phyloP scores from a whole-genome alignment of 2,797 vertebrate species.

The Tenualosa thibaudeaui region DNA sequence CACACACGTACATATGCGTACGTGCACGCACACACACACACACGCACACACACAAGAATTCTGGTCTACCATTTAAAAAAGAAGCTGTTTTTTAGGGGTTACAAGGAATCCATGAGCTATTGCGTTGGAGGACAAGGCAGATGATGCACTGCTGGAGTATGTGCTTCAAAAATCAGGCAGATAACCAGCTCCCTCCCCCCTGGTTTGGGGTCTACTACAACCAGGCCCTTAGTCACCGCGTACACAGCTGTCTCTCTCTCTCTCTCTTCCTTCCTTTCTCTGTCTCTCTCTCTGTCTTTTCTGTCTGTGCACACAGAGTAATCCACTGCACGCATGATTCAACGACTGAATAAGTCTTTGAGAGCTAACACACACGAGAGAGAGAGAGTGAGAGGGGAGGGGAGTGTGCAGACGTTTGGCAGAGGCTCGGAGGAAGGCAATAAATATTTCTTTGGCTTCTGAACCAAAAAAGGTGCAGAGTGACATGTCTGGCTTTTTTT shows the following conservation, averaged over 20 bases:
- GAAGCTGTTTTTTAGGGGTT: not conserved
- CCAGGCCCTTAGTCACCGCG: not conserved
- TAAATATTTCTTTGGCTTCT: constrained; percentile 16
- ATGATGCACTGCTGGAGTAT: not conserved
- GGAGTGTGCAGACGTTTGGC: not conserved
- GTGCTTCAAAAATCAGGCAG: not conserved
- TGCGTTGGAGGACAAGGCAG: not conserved
- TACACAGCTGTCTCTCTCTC: constrained; percentile 12
- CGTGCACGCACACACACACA: not conserved
- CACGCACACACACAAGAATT: not conserved
- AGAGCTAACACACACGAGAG: not conserved
- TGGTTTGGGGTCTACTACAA: not conserved
- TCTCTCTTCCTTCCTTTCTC: not conserved
- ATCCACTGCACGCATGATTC: constrained; percentile 14
- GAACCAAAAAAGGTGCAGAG: not conserved
- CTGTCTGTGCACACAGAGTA: not conserved
- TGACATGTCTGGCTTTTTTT: not conserved
- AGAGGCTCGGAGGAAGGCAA: not conserved
- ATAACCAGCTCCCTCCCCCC: not conserved
- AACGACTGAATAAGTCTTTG: not conserved
- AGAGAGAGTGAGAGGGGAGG: not conserved
- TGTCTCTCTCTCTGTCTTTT: not conserved
- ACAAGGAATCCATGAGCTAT: not conserved
- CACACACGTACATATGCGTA: not conserved
- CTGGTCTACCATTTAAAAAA: not conserved